Conservation (phyloP, 1,140 invertebrate species). For the Acromyrmex echinatior region DNA sequence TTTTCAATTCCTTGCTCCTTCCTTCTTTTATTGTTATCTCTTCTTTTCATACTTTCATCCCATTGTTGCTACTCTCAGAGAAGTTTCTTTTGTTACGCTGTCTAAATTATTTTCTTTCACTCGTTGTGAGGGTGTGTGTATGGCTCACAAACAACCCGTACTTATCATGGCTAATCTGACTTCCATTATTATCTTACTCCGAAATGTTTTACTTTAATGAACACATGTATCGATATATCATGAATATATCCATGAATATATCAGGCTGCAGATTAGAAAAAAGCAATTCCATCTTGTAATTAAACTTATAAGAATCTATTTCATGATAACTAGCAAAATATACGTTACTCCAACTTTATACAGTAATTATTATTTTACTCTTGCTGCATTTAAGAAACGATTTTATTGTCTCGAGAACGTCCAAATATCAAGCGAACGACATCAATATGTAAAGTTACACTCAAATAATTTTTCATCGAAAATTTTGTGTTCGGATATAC, state of each 20-base stretch:
- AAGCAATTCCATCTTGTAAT: background rate
- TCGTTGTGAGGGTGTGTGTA: conserved; percentile 45
- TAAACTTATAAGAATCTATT: background rate
- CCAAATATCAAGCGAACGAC: background rate
- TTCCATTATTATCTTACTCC: background rate
- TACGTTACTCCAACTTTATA: background rate
- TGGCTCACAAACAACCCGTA: conserved; percentile 14
- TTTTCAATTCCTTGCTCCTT: background rate
- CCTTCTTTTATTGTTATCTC: background rate
- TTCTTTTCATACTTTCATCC: background rate
- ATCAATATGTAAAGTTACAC: background rate
- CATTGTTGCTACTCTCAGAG: background rate
- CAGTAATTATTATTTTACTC: background rate
- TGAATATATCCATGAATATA: background rate
- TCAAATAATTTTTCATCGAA: background rate
- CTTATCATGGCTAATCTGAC: background rate
- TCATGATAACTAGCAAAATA: background rate
- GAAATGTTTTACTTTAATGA: conserved; percentile 1
- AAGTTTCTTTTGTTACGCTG: background rate
- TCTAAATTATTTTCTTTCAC: background rate
- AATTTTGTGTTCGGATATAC: background rate
- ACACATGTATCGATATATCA: background rate
- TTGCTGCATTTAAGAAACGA: background rate
- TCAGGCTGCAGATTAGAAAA: background rate
- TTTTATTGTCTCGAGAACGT: background rate